phyloP scores from a whole-genome alignment of 2,113 vertebrate genomes.

The Trogon melanurus region DNA sequence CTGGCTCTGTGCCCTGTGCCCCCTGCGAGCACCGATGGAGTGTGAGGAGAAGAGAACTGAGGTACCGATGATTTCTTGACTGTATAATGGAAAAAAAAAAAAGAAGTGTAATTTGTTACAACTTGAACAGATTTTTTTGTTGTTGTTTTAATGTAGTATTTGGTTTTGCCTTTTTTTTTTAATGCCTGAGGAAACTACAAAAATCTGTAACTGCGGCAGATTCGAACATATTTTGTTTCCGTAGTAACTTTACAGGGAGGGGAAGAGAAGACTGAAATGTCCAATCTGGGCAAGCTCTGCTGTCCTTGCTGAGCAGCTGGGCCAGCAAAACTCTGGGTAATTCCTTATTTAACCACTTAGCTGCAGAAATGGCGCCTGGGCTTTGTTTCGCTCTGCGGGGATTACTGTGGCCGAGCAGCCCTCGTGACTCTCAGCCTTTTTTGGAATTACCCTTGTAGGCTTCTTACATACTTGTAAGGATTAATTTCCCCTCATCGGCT shows the following conservation, averaged over 20 bases:
- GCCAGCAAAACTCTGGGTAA: not conserved
- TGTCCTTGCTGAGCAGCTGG: not conserved
- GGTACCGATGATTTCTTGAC: not conserved
- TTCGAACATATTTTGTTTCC: not conserved
- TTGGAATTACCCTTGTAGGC: not conserved
- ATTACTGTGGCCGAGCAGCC: not conserved
- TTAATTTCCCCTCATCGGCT: not conserved
- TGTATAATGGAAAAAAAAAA: not conserved
- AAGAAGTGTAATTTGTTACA: not conserved
- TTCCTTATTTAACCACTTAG: conserved; percentile 23
- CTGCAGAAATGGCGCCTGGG: not conserved
- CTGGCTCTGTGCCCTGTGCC: not conserved
- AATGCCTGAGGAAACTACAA: not conserved
- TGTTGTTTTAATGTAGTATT: too few species aligned
- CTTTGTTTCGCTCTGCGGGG: not conserved
- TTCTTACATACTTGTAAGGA: not conserved
- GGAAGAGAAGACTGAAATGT: not conserved
- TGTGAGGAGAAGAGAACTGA: not conserved
- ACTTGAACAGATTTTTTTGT: not conserved
- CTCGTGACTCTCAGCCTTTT: not conserved
- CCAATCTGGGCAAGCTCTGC: not conserved
- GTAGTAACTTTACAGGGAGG: not conserved
- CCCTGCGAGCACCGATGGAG: rapidly evolving
- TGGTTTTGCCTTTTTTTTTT: not conserved
- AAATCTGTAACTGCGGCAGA: not conserved